Base-by-base conservation (phyloP, 2,113 vertebrate species). In the Muscicapa adusta region DNA sequence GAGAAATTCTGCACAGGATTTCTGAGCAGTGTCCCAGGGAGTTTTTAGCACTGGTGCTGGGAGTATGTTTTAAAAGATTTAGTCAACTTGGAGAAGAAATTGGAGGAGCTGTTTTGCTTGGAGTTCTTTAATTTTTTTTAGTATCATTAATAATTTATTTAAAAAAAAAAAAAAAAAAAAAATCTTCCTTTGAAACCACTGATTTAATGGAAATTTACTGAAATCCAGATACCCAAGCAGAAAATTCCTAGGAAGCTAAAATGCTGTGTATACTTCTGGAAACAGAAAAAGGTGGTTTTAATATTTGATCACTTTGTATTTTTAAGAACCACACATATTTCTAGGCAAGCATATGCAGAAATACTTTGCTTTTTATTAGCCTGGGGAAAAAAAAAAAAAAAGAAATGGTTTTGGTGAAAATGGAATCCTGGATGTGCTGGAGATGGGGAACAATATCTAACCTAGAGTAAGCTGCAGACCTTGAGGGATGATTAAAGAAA, bases 181-280 rank as follows among this genome's bases (percentile, higher is more conserved):
- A 85, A 74, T 53, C 82, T 94, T 84, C 73, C 85, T 95, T 93
- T 95, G 94, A 97, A 97, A 91, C 70, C 60, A 42, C 77, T 74
- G 56, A 83, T 90, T 80, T 90, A 88, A 76, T 80, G 63, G 88
- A 93, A 80, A 76, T 72, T 75, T 94, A 81, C 91, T 96, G 92
- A 96, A 96, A 95, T 89, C 88, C 96, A 95, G 88, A 92, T 95
- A 93, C 78, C 48, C 85, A 77, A 71, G 86, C 82, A 96, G 91
- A 96, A 87, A 84, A 92, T 94, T 96, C 93, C 79, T 91, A 65
- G 92, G 76, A 83, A 95, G 93, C 82, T 95, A 66, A 97, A 93
- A 79, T 91, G 91, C 42, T 97, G 72, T 91, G 70, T 85, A 22
- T 74, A 71, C 92, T 87, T 94, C 96, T 73, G 87, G 83, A 96